Evolutionary conservation across 2,113 vertebrate genomes (phyloP), one percentile per base, ranked within the genome.

Genomic region (Chionomys nivalis): DNA sequence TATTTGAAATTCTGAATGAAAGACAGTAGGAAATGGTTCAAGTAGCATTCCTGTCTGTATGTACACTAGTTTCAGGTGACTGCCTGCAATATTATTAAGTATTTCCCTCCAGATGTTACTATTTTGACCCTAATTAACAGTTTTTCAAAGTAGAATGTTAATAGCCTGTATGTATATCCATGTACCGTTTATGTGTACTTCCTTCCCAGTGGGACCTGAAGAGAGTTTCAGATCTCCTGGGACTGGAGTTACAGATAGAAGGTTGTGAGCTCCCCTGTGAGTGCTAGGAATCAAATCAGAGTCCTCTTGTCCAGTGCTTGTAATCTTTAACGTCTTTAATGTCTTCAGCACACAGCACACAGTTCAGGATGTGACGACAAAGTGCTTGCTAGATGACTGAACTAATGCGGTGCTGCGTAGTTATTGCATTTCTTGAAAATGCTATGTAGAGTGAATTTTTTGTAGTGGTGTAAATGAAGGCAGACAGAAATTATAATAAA

Each of bases 81-180:
- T 47, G 31, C n/a, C n/a, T n/a, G 14, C 6, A 89, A 21, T 42
- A 19, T 17, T 58, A 21, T 58, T 58, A 58, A 19, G 55, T 47
- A 47, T 36, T 88, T 86, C 77, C 31, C 5, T 81, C 9, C 33
- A 3, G 47, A 24, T 73, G 5, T 95, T 82, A 39, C 1, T 26
- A 47, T 81, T 49, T 66, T 94, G 72, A 85, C 66, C 49, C 21
- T 39, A 42, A 39, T 90, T 33, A 89, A 55, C 23, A 96, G 36
- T n/a, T 88, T 90, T 21, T 49, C 55, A 49, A 94, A 86, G 79
- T 91, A 87, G n/a, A 33, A 85, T 75, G 9, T 92, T 79, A 28
- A 33, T 77, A 86, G 42, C 49, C 49, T 55, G 17, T 5, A 55
- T 52, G 78, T 21, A 4, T 79, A 16, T 52, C 31, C 31, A 52